phyloP scores from a whole-genome alignment of 2,797 vertebrate genomes.

The Lycodopsis pacificus region DNA sequence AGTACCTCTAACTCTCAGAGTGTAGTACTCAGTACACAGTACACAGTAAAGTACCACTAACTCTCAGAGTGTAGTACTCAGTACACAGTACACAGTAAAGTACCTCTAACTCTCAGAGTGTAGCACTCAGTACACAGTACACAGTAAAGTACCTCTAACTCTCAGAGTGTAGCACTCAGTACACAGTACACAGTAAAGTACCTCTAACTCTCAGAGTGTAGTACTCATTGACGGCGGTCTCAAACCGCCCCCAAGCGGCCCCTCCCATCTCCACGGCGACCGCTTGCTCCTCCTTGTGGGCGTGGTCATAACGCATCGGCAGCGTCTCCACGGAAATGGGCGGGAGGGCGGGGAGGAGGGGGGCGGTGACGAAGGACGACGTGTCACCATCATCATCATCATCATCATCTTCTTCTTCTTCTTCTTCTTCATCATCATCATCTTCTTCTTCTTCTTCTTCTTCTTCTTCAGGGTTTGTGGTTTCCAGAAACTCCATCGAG shows the following conservation, averaged over 20 bases:
- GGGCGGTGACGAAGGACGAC: constrained; percentile 50
- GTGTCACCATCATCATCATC: constrained; percentile 52
- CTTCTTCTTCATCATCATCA: constrained; percentile 56
- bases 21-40: no score
- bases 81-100: no score
- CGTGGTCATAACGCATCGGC: constrained; percentile 71
- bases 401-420: no score
- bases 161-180: no score
- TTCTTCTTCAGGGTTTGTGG: constrained; percentile 30
- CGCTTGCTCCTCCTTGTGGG: constrained; percentile 70
- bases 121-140: no score
- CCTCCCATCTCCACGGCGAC: constrained; percentile 65
- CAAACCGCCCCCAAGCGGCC: constrained; percentile 31
- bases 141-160: no score
- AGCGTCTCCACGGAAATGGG: constrained; percentile 75
- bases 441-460: constrained; percentile 31
- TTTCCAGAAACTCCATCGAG: constrained; percentile 83
- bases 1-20: no score
- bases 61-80: no score
- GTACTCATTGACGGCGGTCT: constrained; percentile 51
- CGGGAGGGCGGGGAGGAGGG: constrained; percentile 19
- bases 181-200: constrained; percentile 23
- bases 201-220: constrained; percentile 72
- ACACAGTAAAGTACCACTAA: no score
- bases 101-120: no score